phyloP scores from a whole-genome alignment of 2,888 invertebrate genomes.

The Entomobrya multifasciata region DNA sequence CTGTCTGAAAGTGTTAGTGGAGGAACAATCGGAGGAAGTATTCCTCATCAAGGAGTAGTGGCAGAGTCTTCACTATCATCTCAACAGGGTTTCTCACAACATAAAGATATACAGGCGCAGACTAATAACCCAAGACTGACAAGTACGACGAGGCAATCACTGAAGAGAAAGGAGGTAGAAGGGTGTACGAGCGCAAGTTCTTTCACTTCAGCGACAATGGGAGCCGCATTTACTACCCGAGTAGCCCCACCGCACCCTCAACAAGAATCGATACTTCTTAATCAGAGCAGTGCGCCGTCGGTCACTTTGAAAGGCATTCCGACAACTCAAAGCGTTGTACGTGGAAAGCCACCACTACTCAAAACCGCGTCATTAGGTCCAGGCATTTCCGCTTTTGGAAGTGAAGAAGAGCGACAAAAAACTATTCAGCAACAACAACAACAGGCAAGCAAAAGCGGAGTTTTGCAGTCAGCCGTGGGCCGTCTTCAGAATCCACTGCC shows the following conservation, averaged over 20 bases:
- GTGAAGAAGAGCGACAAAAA: conserved; percentile 71
- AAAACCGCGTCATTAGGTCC: conserved; percentile 77
- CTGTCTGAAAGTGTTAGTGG: conserved; percentile 44
- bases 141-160: conserved; percentile 32
- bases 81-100: background rate
- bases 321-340: conserved; percentile 25
- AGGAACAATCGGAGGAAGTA: background rate
- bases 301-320: conserved; percentile 67
- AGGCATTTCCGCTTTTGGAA: conserved; percentile 76
- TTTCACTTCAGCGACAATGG: conserved; percentile 37
- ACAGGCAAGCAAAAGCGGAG: conserved; percentile 18
- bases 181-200: no score
- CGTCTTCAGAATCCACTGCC: conserved; percentile 47
- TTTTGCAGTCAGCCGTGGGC: conserved; percentile 5
- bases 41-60: background rate
- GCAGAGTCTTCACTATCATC: conserved; percentile 26
- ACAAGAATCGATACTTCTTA: no score
- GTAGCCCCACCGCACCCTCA: no score
- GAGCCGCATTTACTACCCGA: conserved; percentile 54
- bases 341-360: conserved; percentile 72
- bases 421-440: no score
- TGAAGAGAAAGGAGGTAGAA: conserved; percentile 2
- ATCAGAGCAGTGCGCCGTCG: conserved; percentile 32
- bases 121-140: no score
- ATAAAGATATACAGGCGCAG: background rate